These are phyloP conservation scores for Trichomycterus rosablanca DNA, from an alignment of 2,113 vertebrate genomes.

Conservation along the genomic window DNA sequence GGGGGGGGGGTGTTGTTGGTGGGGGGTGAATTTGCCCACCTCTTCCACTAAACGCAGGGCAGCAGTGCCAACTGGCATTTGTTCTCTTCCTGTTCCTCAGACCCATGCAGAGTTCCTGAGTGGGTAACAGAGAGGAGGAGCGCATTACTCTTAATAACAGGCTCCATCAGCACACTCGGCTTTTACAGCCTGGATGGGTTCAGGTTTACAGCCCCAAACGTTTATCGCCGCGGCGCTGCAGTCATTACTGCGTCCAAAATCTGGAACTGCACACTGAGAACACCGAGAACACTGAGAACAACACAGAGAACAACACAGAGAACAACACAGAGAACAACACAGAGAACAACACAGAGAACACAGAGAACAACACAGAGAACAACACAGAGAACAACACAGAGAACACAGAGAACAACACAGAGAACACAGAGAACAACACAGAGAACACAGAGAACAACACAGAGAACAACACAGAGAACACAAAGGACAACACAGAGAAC, in stretches of 20 bases:
- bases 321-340: too few relatives aligned
- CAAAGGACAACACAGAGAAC: too few relatives aligned
- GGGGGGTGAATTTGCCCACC: conserved; percentile 62
- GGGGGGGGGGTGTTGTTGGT: conserved; percentile 51
- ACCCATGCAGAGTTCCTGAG: conserved; percentile 64
- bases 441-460: too few relatives aligned
- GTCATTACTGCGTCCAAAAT: conserved; percentile 57
- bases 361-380: too few relatives aligned
- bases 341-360: too few relatives aligned
- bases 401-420: too few relatives aligned
- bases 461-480: too few relatives aligned
- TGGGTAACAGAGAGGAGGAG: conserved; percentile 47
- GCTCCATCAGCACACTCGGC: conserved; percentile 56
- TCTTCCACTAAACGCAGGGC: conserved; percentile 30
- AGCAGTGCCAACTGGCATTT: conserved; percentile 57
- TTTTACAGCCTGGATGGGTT: conserved; percentile 63
- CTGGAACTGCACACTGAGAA: conserved; percentile 42
- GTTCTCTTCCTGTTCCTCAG: conserved; percentile 59
- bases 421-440: too few relatives aligned
- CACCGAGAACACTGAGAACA: conserved; percentile 46
- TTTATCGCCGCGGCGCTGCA: conserved; percentile 51
- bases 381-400: too few relatives aligned
- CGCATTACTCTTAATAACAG: conserved; percentile 62
- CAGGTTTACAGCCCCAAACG: conserved; percentile 48
- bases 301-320: too few relatives aligned